These are phyloP conservation scores for Fragum fragum DNA, from an alignment of 2,888 invertebrate genomes.

Conservation along the genomic window DNA sequence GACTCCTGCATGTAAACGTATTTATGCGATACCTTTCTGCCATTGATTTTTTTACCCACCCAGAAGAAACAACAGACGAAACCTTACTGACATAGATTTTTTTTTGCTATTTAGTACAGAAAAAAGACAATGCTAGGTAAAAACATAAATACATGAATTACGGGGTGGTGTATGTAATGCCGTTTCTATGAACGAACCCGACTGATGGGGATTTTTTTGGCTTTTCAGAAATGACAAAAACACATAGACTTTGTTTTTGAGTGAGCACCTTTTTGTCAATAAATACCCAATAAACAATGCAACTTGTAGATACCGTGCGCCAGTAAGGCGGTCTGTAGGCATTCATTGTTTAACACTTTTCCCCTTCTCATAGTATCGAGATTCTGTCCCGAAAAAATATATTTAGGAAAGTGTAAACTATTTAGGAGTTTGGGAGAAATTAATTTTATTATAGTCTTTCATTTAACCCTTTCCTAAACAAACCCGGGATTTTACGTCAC, in stretches of 20 bases:
- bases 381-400: no score
- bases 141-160: background rate
- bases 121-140: background rate
- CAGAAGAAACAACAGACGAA: background rate
- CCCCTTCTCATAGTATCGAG: no score
- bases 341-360: background rate
- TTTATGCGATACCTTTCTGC: no score
- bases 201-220: background rate
- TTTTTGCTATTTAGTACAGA: slow-evolving; percentile 2
- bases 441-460: no score
- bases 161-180: background rate
- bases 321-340: slow-evolving; percentile 2
- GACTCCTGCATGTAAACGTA: no score
- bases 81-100: background rate
- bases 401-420: no score
- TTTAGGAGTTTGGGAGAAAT: no score
- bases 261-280: background rate
- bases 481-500: no score
- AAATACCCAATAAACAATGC: slow-evolving; percentile 13
- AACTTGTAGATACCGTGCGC: slow-evolving; percentile 2
- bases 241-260: background rate
- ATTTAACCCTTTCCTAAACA: no score
- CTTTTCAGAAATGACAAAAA: slow-evolving; percentile 1
- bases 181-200: background rate
- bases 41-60: background rate